Percentiles rank a stretch among this genome's conserved stretches.
phyloP scores from a whole-genome alignment of 2,113 vertebrate species.

The Oceanodroma tethys region DNA sequence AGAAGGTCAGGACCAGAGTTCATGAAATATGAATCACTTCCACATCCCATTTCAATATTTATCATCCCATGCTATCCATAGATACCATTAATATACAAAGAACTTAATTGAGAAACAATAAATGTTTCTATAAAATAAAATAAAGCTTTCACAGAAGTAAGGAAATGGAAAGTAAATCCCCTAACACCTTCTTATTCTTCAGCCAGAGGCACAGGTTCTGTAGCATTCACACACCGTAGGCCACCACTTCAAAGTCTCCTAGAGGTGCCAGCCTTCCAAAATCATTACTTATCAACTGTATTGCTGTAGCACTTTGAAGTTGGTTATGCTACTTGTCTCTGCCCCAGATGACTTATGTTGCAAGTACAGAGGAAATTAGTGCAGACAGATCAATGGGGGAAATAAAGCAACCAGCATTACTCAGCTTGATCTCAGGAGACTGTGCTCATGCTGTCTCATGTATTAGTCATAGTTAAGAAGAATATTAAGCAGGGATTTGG shows the following conservation, averaged over 20 bases:
- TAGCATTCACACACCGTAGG: background rate
- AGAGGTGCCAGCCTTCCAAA: background rate
- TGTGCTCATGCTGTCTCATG: background rate
- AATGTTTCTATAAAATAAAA: background rate
- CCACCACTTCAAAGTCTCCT: background rate
- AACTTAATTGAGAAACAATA: background rate
- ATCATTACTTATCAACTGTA: background rate
- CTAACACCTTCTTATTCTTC: background rate
- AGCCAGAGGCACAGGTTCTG: background rate
- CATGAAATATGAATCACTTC: slow-evolving; percentile 48
- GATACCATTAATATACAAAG: background rate
- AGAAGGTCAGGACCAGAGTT: slow-evolving; percentile 40
- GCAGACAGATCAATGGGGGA: background rate
- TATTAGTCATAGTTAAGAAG: background rate
- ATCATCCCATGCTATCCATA: background rate
- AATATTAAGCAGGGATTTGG: background rate
- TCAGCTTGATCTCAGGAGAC: background rate
- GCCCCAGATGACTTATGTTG: background rate
- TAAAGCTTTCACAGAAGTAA: background rate
- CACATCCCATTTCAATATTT: slow-evolving; percentile 48
- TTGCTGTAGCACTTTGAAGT: background rate
- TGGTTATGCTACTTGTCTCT: background rate
- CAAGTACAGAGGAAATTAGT: background rate
- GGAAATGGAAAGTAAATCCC: background rate
- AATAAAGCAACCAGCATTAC: background rate